Percentiles rank a stretch among this genome's conserved stretches.
Conservation (phyloP, 2,113 vertebrate genomes). For the Albula goreensis region DNA sequence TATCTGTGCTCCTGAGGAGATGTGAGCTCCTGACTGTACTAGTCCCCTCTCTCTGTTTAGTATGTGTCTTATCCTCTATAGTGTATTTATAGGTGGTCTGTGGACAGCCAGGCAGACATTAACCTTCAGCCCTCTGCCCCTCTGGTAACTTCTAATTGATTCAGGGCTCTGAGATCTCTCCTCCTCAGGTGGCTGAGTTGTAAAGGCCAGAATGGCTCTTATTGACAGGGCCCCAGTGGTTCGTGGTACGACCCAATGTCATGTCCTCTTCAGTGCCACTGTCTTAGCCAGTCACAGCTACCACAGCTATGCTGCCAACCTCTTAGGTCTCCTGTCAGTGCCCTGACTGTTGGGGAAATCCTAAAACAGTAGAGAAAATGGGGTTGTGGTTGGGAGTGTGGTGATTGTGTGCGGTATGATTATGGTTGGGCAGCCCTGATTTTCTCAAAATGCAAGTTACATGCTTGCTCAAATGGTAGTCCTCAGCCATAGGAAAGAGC, state of each 20-base stretch:
- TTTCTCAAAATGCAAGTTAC: too few species aligned
- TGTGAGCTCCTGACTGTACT: too few species aligned
- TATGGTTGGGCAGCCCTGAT: too few species aligned
- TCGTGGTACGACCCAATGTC: conserved; percentile 37
- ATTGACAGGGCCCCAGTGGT: conserved; percentile 33
- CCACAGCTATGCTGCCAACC: conserved; percentile 35
- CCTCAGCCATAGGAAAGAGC: background rate
- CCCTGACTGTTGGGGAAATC: background rate
- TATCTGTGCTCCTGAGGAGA: too few species aligned
- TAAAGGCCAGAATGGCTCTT: conserved; percentile 33
- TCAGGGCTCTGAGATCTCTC: conserved; percentile 3
- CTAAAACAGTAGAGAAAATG: background rate
- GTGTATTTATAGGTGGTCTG: conserved; percentile 23
- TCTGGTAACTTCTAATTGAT: conserved; percentile 57
- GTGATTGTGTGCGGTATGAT: too few species aligned
- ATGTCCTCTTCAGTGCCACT: conserved; percentile 43
- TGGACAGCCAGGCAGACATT: conserved; percentile 49
- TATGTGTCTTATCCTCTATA: background rate
- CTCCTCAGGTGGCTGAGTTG: background rate
- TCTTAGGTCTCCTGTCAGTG: background rate
- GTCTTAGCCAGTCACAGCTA: conserved; percentile 37
- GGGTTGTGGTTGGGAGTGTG: background rate
- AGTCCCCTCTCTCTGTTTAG: background rate
- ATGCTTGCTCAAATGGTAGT: background rate
- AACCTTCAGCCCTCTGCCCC: conserved; percentile 58